Percentiles rank a stretch among this genome's conserved stretches.
phyloP scores from a whole-genome alignment of 2,113 vertebrate species.

The Spilogale gracilis region DNA sequence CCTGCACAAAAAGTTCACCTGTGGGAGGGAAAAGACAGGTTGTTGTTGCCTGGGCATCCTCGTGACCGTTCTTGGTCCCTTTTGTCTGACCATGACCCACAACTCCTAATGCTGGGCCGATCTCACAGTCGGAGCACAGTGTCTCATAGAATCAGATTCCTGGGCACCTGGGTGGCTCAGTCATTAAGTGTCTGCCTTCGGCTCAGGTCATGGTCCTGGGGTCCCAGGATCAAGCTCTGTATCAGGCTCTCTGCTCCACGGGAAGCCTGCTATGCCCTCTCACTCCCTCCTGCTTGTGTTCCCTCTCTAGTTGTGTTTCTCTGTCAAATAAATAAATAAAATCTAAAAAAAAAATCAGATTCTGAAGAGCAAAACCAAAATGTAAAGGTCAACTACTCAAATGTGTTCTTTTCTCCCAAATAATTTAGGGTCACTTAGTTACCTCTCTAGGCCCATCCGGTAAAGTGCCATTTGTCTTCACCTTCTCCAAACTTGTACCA shows the following conservation, averaged over 20 bases:
- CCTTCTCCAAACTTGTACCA: not conserved
- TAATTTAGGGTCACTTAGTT: not conserved
- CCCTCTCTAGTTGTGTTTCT: no score
- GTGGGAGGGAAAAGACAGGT: not conserved
- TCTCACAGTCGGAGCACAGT: not conserved
- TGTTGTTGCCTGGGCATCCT: not conserved
- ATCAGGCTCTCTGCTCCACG: no score
- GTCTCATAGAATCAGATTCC: not conserved
- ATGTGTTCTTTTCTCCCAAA: not conserved
- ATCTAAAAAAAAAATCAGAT: not conserved
- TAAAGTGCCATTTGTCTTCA: not conserved
- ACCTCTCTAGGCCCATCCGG: not conserved
- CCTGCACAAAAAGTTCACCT: not conserved
- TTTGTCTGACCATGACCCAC: not conserved
- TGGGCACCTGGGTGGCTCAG: no score
- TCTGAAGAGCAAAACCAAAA: not conserved
- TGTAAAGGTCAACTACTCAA: not conserved
- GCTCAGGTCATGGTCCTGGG: no score
- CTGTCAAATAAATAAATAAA: no score
- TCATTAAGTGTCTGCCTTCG: no score
- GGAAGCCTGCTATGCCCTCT: no score
- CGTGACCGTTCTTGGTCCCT: not conserved
- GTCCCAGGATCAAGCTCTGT: no score
- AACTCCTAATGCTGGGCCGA: not conserved
- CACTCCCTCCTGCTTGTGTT: no score